A percentile compares a stretch with the other conserved stretches of the same genome.
Conservation (phyloP, 2,888 invertebrate species). For the Drosophila prolongata region DNA sequence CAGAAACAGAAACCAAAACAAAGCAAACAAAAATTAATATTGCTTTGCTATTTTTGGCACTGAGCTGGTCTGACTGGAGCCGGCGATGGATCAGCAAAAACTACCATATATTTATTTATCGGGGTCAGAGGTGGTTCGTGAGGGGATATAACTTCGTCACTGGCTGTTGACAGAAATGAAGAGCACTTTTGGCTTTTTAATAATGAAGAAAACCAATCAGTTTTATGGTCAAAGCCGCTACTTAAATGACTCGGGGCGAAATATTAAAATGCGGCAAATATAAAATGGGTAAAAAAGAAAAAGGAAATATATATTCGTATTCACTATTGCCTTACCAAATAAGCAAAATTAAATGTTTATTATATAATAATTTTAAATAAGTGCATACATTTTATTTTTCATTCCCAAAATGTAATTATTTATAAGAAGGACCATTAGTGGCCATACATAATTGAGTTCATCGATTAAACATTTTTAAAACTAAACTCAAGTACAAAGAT, state of each 20-base stretch:
- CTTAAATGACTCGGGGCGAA: slow-evolving; percentile 6
- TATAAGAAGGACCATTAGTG: not conserved
- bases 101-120: slow-evolving; percentile 12
- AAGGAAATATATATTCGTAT: not conserved
- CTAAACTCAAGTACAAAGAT: too few species aligned
- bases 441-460: not conserved
- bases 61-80: slow-evolving; percentile 42
- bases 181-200: slow-evolving; percentile 20
- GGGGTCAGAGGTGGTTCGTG: slow-evolving; percentile 13
- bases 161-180: slow-evolving; percentile 26
- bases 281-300: not conserved
- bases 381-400: too few species aligned
- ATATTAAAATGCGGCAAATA: not conserved
- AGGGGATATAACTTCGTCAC: slow-evolving; percentile 12
- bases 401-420: too few species aligned
- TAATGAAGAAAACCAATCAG: slow-evolving; percentile 28
- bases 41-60: slow-evolving; percentile 63
- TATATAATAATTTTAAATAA: too few species aligned
- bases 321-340: not conserved
- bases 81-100: slow-evolving; percentile 23
- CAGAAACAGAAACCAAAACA: slow-evolving; percentile 22
- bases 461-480: too few species aligned
- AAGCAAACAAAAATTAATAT: slow-evolving; percentile 56
- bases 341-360: too few species aligned
- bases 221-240: slow-evolving; percentile 19